Evolutionary conservation across 2,888 invertebrate species (phyloP), one percentile per base, ranked within the genome.

Genomic region (Sarcophaga variegata): DNA sequence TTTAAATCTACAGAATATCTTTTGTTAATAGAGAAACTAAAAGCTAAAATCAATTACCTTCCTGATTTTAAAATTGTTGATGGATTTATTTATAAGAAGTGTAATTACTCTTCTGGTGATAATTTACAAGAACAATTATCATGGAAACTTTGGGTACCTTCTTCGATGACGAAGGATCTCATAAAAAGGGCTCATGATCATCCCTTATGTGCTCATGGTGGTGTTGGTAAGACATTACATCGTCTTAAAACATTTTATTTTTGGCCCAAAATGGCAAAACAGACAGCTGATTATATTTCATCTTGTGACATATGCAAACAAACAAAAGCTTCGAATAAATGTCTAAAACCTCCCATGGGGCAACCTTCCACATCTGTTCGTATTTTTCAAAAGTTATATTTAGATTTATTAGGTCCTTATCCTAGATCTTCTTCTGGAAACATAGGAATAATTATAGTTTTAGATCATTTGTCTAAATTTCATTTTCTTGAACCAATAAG

Each of bases 241-340:
- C 14, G 60, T 20, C 60, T 60, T 60, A 60, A 60, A 60, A 60
- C 69, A 47, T 69, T 27, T 27, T 27, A n/a, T 45, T 69, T 69
- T 69, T 69, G 69, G 69, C 69, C 69, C 14, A 69, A 69, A 37
- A 69, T 69, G 69, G 69, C 69, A 69, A 69, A 69, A 45, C 69
- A 69, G n/a, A 45, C 45, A 12, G 27, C 69, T n/a, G 69, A 69
- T 69, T 69, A 69, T 45, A 5, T n/a, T 70, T 49, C 20, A 70
- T 45, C 49, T 0, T 70, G 70, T 47, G 54, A 70, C 0, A 70
- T 49, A 1, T 70, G 70, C 17, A 70, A 70, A 17, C 70, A 70
- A 22, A 70, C 70, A 6, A 70, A 70, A 49, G 54, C 70, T 49
- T 49, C 54, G 2, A 70, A 70, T 17, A 49, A 70, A 14, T 63